These are phyloP conservation scores for Eucriotettix oculatus DNA, from an alignment of 2,888 invertebrate genomes.

Conservation along the genomic window DNA sequence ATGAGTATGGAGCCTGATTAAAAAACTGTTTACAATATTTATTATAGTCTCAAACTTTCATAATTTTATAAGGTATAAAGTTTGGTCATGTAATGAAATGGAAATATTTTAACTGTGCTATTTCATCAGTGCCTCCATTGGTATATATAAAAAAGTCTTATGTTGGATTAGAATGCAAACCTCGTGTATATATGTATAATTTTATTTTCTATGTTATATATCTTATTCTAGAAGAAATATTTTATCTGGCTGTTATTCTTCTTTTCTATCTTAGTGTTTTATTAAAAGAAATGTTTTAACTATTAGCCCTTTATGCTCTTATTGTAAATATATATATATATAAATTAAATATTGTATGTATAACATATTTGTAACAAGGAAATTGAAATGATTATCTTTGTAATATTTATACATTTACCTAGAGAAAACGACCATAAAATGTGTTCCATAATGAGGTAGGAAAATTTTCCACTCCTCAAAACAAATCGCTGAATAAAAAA, in stretches of 20 bases:
- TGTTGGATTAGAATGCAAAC: conserved; percentile 1
- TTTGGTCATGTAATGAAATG: background rate
- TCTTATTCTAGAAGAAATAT: conserved; percentile 8
- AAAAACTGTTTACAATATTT: too few species aligned
- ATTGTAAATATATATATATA: conserved; percentile 11
- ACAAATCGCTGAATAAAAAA: conserved; percentile 11
- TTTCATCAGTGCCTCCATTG: conserved; percentile 12
- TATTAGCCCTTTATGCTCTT: conserved; percentile 7
- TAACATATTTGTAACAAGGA: conserved; percentile 14
- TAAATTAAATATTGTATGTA: conserved; percentile 8
- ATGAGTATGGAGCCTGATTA: too few species aligned
- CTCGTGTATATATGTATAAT: conserved; percentile 9
- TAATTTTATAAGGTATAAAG: background rate
- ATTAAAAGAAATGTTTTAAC: conserved; percentile 2
- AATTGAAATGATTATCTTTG: conserved; percentile 11
- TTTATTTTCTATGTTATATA: conserved; percentile 8
- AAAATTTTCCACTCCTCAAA: conserved; percentile 3
- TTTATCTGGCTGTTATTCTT: conserved; percentile 11
- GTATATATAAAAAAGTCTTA: conserved; percentile 6
- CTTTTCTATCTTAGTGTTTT: conserved; percentile 8
- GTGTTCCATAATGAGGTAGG: conserved; percentile 10
- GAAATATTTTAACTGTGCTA: background rate
- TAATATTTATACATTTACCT: conserved; percentile 15
- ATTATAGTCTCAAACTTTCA: too few species aligned
- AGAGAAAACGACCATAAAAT: conserved; percentile 11